These are phyloP conservation scores for Pteromalus puparum DNA, from an alignment of 1,140 invertebrate genomes.

Conservation along the genomic window DNA sequence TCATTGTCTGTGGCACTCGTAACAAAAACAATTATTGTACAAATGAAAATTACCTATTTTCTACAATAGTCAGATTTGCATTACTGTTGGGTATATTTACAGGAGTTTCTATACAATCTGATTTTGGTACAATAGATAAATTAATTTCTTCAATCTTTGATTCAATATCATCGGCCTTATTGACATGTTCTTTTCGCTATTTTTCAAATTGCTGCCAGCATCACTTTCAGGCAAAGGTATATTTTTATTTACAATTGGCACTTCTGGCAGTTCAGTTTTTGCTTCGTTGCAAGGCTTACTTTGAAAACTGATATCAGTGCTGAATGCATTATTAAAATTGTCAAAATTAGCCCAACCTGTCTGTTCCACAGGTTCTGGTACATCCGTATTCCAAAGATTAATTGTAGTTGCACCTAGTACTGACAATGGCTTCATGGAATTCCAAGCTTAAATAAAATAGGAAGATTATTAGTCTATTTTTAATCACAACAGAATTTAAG, in stretches of 20 bases:
- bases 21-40: background rate
- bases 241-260: conserved; percentile 40
- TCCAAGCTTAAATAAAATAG: conserved; percentile 61
- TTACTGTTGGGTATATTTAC: conserved; percentile 57
- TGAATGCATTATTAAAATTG: conserved; percentile 64
- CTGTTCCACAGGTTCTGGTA: conserved; percentile 61
- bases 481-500: background rate
- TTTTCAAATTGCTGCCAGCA: conserved; percentile 19
- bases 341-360: conserved; percentile 72
- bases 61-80: conserved; percentile 55
- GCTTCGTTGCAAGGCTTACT: conserved; percentile 45
- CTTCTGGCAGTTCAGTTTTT: conserved; percentile 36
- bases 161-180: conserved; percentile 20
- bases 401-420: conserved; percentile 56
- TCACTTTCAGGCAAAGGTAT: conserved; percentile 22
- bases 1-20: conserved; percentile 26
- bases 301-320: conserved; percentile 52
- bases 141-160: conserved; percentile 36
- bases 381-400: conserved; percentile 66
- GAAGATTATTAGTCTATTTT: background rate
- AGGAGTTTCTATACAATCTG: conserved; percentile 52
- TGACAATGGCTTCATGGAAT: conserved; percentile 57
- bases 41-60: conserved; percentile 55
- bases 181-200: conserved; percentile 28
- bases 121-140: conserved; percentile 11